These are phyloP conservation scores for Holothuria scabra DNA, from an alignment of 53 echinoderm and acorn worm species.

Conservation along the genomic window DNA sequence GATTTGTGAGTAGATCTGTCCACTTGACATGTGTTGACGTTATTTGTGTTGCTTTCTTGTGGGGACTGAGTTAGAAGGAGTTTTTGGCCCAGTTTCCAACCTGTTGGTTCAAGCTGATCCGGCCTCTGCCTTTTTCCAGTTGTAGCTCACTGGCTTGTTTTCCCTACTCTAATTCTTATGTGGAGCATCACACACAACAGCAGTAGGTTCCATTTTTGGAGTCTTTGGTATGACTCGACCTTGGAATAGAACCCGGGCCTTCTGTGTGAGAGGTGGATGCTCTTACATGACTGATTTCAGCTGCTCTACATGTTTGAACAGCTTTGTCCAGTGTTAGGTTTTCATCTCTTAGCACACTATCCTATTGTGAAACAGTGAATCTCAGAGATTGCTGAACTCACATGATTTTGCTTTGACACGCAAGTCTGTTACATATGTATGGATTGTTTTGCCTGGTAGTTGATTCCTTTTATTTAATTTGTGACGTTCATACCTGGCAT, in stretches of 20 bases:
- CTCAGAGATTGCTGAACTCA: constrained; percentile 42
- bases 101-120: too few species aligned
- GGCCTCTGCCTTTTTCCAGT: too few species aligned
- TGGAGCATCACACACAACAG: too few species aligned
- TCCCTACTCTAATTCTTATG: too few species aligned
- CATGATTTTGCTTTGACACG: not conserved
- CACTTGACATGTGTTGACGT: not conserved
- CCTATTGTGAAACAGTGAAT: constrained; percentile 46
- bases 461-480: not conserved
- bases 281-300: constrained; percentile 19
- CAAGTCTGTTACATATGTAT: constrained; percentile 1
- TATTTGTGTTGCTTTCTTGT: not conserved
- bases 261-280: too few species aligned
- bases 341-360: constrained; percentile 47
- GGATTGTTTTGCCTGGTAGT: not conserved
- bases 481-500: too few species aligned
- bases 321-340: constrained; percentile 53
- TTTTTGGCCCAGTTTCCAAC: too few species aligned
- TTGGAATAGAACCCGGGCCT: too few species aligned
- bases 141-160: too few species aligned
- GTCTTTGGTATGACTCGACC: too few species aligned
- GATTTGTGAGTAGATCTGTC: not conserved
- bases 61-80: too few species aligned
- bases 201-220: too few species aligned
- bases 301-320: constrained; percentile 22